These are phyloP conservation scores for Arrhopalites spinosus DNA, from an alignment of 2,888 invertebrate species.

Conservation along the genomic window DNA sequence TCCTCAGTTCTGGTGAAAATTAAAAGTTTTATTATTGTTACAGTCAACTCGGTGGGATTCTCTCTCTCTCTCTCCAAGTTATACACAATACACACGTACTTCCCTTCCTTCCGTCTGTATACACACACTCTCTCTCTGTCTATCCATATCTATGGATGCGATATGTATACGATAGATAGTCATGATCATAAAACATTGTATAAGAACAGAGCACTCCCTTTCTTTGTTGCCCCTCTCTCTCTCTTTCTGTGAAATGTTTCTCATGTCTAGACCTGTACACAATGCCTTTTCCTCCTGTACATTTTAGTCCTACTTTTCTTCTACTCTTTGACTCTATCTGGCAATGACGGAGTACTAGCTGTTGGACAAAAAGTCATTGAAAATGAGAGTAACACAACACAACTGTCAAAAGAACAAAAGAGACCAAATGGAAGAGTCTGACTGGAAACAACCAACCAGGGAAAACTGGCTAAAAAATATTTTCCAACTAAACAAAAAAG, in stretches of 20 bases:
- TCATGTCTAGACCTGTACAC: background rate
- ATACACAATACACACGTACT: constrained; percentile 11
- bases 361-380: constrained; percentile 27
- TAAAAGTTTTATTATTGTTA: constrained; percentile 34
- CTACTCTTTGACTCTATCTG: background rate
- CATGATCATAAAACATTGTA: background rate
- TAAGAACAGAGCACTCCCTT: background rate
- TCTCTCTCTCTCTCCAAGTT: background rate
- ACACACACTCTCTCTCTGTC: background rate
- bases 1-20: constrained; percentile 22
- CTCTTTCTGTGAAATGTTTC: constrained; percentile 9
- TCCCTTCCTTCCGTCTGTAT: constrained; percentile 10
- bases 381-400: constrained; percentile 31
- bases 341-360: constrained; percentile 14
- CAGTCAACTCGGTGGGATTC: constrained; percentile 19
- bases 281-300: background rate
- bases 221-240: background rate
- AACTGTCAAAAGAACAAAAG: constrained; percentile 36
- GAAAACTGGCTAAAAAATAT: constrained; percentile 32
- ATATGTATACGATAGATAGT: background rate
- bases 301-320: background rate
- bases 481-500: constrained; percentile 28
- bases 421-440: constrained; percentile 30
- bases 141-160: constrained; percentile 5
- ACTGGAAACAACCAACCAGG: constrained; percentile 31